Base-by-base conservation (phyloP, 2,797 vertebrate genomes). In the Coregonus ussuriensis region DNA sequence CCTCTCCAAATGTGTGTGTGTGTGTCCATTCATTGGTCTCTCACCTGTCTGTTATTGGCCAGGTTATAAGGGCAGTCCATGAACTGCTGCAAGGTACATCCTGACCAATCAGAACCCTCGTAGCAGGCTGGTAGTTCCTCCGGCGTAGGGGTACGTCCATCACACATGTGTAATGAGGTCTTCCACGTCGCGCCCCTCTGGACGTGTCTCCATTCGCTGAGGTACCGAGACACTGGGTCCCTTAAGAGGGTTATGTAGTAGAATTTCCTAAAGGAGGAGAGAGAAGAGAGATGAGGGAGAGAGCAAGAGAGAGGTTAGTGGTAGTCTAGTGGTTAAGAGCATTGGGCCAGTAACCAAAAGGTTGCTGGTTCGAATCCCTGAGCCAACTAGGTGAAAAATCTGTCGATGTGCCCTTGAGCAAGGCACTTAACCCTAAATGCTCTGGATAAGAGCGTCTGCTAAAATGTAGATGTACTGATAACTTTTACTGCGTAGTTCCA, bases 171-270 rank as follows among this genome's bases (percentile, higher is more conserved):
- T 87, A 99, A 86, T 0, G 98, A 98, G 0, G 97, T 98, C 91
- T 99, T 99, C 98, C 98, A 99, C 0, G 98, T 99, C 77, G 98
- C 98, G 4, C 98, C 98, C 0, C 98, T 94, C 76, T 99, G 98
- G 63, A 99, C 98, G 0, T 99, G 98, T 11, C 98, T 94, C 98
- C 98, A 99, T 82, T 99, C 98, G 0, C 98, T 99, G 84, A 99
- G 96, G 94, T 99, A 99, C 78, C 98, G 96, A 0, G 98, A 99
- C 33, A 99, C 97, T 0, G 98, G 98, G 92, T 99, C 98, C 71
- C 98, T 94, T 87, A 99, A 94, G 81, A 99, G 91, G 0, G 98
- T 99, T 91, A 99, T 99, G 91, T 99, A 99, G 90, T 99, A 99
- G 89, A 98, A 99, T 88, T 99, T 99, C 89, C 98, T 99, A 85